Base-by-base conservation (phyloP, 2,888 invertebrate species). In the Sesia apiformis region DNA sequence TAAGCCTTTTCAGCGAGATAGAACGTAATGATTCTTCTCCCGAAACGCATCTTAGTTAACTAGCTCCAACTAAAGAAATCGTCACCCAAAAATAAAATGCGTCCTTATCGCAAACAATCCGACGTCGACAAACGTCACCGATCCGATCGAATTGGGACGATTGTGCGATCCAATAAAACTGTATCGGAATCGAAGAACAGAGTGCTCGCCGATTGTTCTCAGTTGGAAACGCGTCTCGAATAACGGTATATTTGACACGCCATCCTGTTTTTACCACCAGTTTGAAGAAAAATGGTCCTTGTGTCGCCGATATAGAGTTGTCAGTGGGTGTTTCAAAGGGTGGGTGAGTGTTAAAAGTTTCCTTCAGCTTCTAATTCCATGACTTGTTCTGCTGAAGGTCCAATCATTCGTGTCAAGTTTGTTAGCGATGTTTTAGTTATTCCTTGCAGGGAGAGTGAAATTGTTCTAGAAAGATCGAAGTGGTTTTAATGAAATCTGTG, bases 131-230 rank as follows among this genome's bases (percentile, higher is more conserved):
- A 49, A 58, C 42, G 42, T 42, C 5, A 6, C 5, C 5, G 2
- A 42, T 42, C 56, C 58, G 59, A 58, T 61, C 58, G 59, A 57
- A 52, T 58, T 51, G 56, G 56, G 52, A 51, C 52, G 43, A 54
- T 43, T 38, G 51, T 53, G 51, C 57, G 57, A 59, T 41, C 56
- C 58, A 58, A 63, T 62, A 57, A 61, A 52, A 57, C 43, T 56
- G 23, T 57, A 54, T 53, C 57, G 49, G 53, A 52, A 49, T 54
- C 54, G 55, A 51, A 57, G 63, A 66, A 64, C 63, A 63, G 63
- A 65, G 65, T 66, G 63, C 65, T 55, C 60, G 56, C 57, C 64
- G 70, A 73, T 71, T 67, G 64, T 65, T 63, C 66, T 64, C 53
- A 53, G 52, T 56, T 59, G 38, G 50, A 50, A 63, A 53, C 57